A percentile compares a stretch with the other conserved stretches of the same genome.
Conservation (phyloP, 2,797 vertebrate species). For the Prionace glauca region DNA sequence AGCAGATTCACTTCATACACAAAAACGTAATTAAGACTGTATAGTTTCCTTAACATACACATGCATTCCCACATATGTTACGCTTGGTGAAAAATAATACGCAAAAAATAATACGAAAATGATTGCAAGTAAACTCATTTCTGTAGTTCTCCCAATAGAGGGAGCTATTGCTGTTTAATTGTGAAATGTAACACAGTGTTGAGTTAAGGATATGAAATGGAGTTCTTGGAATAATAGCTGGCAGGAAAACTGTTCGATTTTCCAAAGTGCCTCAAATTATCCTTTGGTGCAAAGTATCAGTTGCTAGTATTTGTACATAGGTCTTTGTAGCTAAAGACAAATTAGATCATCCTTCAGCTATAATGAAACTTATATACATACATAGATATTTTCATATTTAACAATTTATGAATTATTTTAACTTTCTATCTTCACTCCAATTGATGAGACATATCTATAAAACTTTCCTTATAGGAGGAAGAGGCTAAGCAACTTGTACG, state of each 20-base stretch:
- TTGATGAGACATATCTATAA: not conserved
- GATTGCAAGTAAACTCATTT: not conserved
- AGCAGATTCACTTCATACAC: not conserved
- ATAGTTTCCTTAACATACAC: not conserved
- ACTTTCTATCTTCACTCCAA: not conserved
- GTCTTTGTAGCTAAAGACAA: not conserved
- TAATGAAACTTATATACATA: not conserved
- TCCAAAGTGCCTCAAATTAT: not conserved
- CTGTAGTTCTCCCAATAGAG: slow-evolving; percentile 55
- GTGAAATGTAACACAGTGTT: not conserved
- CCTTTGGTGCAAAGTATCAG: not conserved
- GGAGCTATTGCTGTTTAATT: slow-evolving; percentile 56
- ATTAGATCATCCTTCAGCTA: not conserved
- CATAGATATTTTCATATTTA: not conserved
- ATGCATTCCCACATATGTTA: not conserved
- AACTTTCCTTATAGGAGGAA: slow-evolving; percentile 64
- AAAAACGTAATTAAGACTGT: not conserved
- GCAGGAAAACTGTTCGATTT: not conserved
- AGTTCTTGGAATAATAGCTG: not conserved
- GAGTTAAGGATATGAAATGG: too few species aligned
- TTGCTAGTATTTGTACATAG: not conserved
- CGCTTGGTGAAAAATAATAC: not conserved
- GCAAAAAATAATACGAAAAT: not conserved
- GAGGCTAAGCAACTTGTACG: slow-evolving; percentile 83
- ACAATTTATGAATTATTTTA: not conserved